Percentiles rank a stretch among this genome's conserved stretches.
Evolutionary conservation across 1,140 invertebrate species (phyloP).

Genomic region (Holotrichia oblita): DNA sequence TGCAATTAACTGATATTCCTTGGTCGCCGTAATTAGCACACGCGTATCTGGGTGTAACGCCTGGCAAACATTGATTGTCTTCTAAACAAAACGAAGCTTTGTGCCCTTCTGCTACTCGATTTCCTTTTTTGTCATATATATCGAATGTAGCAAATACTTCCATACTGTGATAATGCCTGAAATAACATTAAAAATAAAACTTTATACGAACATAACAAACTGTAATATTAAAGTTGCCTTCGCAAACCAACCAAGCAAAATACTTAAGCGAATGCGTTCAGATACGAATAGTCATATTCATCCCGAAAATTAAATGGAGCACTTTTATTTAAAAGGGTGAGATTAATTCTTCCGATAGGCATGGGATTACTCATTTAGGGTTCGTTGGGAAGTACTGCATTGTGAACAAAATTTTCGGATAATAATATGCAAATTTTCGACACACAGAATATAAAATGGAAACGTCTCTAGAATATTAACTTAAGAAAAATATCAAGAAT

Average conservation of each 20-base stretch:
- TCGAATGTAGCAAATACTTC: slow-evolving; percentile 97
- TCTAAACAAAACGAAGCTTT: slow-evolving; percentile 98
- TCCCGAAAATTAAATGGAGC: background rate
- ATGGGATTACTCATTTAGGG: no score
- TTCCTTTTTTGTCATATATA: slow-evolving; percentile 78
- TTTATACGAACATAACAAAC: no score
- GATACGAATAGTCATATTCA: background rate
- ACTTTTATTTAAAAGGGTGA: background rate
- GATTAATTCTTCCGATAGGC: background rate
- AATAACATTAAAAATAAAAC: slow-evolving; percentile 48
- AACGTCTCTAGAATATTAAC: no score
- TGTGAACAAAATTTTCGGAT: no score
- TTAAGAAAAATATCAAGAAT: no score
- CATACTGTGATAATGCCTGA: slow-evolving; percentile 99
- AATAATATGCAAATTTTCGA: no score
- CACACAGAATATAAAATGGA: no score
- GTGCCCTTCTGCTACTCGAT: slow-evolving; percentile 90
- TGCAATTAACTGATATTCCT: slow-evolving; percentile 93
- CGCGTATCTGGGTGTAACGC: slow-evolving; percentile 78
- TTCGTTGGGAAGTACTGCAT: no score
- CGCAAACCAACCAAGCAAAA: background rate
- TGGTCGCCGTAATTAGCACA: slow-evolving; percentile 96
- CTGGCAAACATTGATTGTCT: slow-evolving; percentile 88
- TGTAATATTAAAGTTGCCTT: background rate
- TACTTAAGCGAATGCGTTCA: background rate